Conservation (phyloP, 2,888 invertebrate genomes). For the Argyra leucocephala region DNA sequence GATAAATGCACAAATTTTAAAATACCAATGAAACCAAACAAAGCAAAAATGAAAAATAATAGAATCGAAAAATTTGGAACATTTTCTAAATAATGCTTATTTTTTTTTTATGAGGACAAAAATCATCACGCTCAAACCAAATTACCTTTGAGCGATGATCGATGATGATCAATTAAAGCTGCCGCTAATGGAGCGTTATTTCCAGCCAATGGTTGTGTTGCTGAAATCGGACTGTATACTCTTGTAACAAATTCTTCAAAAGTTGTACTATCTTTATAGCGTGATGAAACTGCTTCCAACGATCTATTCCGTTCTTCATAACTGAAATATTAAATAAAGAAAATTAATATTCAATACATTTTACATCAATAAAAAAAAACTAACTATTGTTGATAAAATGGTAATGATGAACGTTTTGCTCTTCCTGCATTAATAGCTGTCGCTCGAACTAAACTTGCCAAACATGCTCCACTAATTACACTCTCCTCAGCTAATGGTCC, state of each 20-base stretch:
- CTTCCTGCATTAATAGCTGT: conserved; percentile 89
- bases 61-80: neutral
- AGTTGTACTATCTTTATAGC: conserved; percentile 77
- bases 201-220: conserved; percentile 26
- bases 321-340: conserved; percentile 45
- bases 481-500: conserved; percentile 94
- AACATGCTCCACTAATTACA: conserved; percentile 47
- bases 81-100: neutral
- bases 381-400: conserved; percentile 85
- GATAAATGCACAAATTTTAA: neutral
- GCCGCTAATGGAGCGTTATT: conserved; percentile 46
- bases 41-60: neutral
- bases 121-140: neutral
- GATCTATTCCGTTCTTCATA: conserved; percentile 84
- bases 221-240: conserved; percentile 57
- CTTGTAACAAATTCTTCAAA: conserved; percentile 80
- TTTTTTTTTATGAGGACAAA: neutral
- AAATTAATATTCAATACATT: conserved; percentile 16
- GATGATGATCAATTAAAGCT: conserved; percentile 49
- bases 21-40: neutral
- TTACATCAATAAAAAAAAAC: conserved; percentile 31
- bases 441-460: conserved; percentile 78
- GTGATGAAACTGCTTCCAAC: conserved; percentile 71
- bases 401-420: conserved; percentile 78
- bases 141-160: conserved; percentile 39